phyloP scores from a whole-genome alignment of 92 coral and sea anemone genomes.

The Paramuricea clavata region DNA sequence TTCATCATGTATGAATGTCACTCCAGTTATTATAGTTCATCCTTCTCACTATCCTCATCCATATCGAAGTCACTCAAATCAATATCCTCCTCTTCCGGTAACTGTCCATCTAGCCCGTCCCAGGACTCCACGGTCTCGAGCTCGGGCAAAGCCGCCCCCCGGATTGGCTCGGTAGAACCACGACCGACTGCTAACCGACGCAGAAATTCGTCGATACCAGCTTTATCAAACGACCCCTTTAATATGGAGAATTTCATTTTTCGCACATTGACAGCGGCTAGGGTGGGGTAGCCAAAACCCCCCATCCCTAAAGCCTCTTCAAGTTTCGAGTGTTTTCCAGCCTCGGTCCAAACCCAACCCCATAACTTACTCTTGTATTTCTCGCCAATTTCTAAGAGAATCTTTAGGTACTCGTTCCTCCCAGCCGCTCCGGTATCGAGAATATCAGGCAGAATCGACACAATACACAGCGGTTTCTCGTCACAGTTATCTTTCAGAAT shows the following conservation, averaged over 20 bases:
- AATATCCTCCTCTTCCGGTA: constrained; percentile 92
- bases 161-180: constrained; percentile 86
- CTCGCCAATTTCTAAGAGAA: constrained; percentile 90
- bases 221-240: constrained; percentile 86
- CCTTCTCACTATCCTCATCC: constrained; percentile 83
- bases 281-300: constrained; percentile 97
- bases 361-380: constrained; percentile 90
- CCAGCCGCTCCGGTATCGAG: constrained; percentile 94
- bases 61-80: constrained; percentile 91
- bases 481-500: constrained; percentile 78
- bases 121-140: constrained; percentile 75
- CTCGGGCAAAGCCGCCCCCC: constrained; percentile 82
- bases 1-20: too few species aligned
- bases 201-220: constrained; percentile 94
- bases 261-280: constrained; percentile 89
- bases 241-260: constrained; percentile 85
- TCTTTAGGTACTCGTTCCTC: constrained; percentile 77
- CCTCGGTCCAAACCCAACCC: constrained; percentile 99
- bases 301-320: constrained; percentile 93
- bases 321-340: constrained; percentile 90
- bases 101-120: constrained; percentile 97
- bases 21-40: constrained; percentile 47
- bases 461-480: constrained; percentile 87
- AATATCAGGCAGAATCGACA: constrained; percentile 90
- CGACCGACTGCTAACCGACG: constrained; percentile 96